Percentiles rank a stretch among this genome's conserved stretches.
phyloP scores from a whole-genome alignment of 2,797 vertebrate genomes.

The Euthynnus affinis region DNA sequence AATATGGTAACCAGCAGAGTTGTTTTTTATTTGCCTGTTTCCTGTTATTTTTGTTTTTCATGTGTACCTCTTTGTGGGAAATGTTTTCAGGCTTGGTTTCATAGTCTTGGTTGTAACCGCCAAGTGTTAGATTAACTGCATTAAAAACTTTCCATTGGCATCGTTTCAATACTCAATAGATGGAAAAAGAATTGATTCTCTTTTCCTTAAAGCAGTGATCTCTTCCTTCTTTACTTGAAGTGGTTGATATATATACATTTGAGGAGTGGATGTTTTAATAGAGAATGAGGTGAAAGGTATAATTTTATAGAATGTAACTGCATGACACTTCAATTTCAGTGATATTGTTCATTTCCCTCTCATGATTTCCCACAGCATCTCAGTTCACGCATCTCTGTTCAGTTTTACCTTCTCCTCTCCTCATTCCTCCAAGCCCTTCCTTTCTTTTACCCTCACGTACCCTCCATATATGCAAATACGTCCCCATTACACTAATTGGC shows the following conservation, averaged over 20 bases:
- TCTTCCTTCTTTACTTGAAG: not conserved
- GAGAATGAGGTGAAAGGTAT: not conserved
- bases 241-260: too few species aligned
- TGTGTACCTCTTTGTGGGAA: not conserved
- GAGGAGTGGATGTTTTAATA: not conserved
- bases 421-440: constrained; percentile 22
- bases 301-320: not conserved
- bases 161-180: not conserved
- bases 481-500: constrained; percentile 74
- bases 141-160: not conserved
- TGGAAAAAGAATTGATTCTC: too few species aligned
- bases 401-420: not conserved
- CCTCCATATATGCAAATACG: constrained; percentile 64
- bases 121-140: not conserved
- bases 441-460: constrained; percentile 27
- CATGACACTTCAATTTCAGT: constrained; percentile 1
- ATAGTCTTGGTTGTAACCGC: not conserved
- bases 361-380: not conserved
- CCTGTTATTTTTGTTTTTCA: constrained; percentile 11
- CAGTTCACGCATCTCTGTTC: not conserved
- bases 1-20: not conserved
- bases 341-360: constrained; percentile 6
- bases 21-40: not conserved
- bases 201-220: not conserved
- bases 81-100: not conserved